Conservation (phyloP, 2,797 vertebrate genomes). For the Babyrousa celebensis region DNA sequence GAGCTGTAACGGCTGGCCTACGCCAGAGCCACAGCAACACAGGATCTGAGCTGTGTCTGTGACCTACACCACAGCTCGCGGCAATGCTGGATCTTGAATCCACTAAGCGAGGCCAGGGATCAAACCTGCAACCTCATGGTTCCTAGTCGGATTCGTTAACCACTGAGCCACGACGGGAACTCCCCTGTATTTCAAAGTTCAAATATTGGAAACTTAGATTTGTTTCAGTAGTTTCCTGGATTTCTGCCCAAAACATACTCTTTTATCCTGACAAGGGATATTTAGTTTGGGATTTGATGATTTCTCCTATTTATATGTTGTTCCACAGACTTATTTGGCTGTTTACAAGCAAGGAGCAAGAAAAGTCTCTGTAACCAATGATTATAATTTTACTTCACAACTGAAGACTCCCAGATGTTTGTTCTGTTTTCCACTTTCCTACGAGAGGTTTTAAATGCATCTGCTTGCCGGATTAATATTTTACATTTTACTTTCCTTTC, state of each 20-base stretch:
- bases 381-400: slow-evolving; percentile 59
- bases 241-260: slow-evolving; percentile 42
- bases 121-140: too few relatives aligned
- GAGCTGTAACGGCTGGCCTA: too few relatives aligned
- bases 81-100: too few relatives aligned
- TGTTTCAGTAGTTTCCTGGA: slow-evolving; percentile 55
- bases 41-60: too few relatives aligned
- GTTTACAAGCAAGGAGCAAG: slow-evolving; percentile 68
- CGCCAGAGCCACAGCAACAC: too few relatives aligned
- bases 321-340: slow-evolving; percentile 33
- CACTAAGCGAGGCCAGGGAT: too few relatives aligned
- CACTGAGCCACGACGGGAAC: too few relatives aligned
- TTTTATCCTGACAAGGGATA: slow-evolving; percentile 56
- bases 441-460: slow-evolving; percentile 54
- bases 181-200: not conserved
- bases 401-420: slow-evolving; percentile 79
- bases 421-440: slow-evolving; percentile 48
- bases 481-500: slow-evolving; percentile 60
- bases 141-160: too few relatives aligned
- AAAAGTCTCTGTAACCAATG: slow-evolving; percentile 66
- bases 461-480: slow-evolving; percentile 63
- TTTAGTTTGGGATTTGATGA: slow-evolving; percentile 50
- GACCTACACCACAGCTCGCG: too few relatives aligned
- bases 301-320: slow-evolving; percentile 45
- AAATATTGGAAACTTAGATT: slow-evolving; percentile 38